A percentile compares a stretch with the other conserved stretches of the same genome.
phyloP scores from a whole-genome alignment of 2,113 vertebrate genomes.

The Procavia capensis region DNA sequence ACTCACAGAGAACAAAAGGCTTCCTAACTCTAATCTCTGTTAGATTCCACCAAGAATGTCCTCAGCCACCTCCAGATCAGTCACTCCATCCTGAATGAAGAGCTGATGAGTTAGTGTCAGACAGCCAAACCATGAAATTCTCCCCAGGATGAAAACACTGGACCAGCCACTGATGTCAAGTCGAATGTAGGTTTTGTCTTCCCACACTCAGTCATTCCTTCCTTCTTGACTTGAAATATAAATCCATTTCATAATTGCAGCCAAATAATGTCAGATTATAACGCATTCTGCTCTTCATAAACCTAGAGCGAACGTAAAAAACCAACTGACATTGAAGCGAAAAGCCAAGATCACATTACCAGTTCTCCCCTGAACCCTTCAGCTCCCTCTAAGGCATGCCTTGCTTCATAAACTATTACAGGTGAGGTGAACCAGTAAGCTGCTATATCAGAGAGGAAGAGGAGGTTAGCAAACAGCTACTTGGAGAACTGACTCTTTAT shows the following conservation, averaged over 20 bases:
- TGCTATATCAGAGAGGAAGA: not conserved
- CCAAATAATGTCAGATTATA: conserved; percentile 41
- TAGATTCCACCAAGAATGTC: not conserved
- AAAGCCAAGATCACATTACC: conserved; percentile 51
- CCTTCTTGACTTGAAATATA: not conserved
- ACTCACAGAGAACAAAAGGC: not conserved
- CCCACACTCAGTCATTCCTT: not conserved
- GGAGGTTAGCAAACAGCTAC: not conserved
- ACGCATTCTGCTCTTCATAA: conserved; percentile 66
- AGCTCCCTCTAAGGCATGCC: not conserved
- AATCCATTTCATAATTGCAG: not conserved
- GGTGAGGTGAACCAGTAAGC: not conserved
- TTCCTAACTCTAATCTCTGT: not conserved
- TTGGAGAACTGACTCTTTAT: not conserved
- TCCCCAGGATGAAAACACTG: not conserved
- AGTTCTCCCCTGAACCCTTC: not conserved
- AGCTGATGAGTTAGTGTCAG: not conserved
- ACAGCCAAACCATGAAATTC: not conserved
- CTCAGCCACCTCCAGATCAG: not conserved
- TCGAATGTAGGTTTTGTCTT: not conserved
- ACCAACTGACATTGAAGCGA: conserved; percentile 59
- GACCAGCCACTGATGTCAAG: not conserved
- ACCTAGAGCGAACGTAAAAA: conserved; percentile 44
- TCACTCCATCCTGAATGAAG: not conserved
- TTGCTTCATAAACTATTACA: conserved; percentile 28